Conservation (phyloP, 1,140 invertebrate species). For the Lethocerus indicus region DNA sequence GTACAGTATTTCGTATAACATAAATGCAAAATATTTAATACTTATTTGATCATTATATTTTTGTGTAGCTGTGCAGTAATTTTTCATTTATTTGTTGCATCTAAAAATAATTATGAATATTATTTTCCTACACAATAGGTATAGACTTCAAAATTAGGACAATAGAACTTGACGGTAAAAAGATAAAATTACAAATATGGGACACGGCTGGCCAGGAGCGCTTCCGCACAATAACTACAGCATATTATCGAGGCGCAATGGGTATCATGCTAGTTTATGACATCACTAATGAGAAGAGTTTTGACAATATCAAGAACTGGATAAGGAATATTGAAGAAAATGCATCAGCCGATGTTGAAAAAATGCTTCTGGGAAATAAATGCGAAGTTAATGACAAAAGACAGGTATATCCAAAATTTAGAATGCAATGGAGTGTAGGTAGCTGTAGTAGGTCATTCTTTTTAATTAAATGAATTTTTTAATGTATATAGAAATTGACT, state of each 20-base stretch:
- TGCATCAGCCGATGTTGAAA: constrained; percentile 84
- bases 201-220: constrained; percentile 93
- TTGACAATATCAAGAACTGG: constrained; percentile 99
- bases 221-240: constrained; percentile 95
- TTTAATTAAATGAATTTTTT: too few species aligned
- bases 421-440: too few species aligned
- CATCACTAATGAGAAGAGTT: constrained; percentile 95
- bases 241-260: constrained; percentile 97
- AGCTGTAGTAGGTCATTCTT: too few species aligned
- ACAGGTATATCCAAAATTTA: too few species aligned
- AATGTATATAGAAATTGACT: too few species aligned
- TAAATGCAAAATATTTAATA: too few species aligned
- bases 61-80: too few species aligned
- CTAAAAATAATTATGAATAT: neutral
- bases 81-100: too few species aligned
- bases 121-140: constrained; percentile 44
- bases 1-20: too few species aligned
- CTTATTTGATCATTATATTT: too few species aligned
- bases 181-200: constrained; percentile 98
- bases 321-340: constrained; percentile 96
- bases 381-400: constrained; percentile 81
- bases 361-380: constrained; percentile 91
- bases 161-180: constrained; percentile 93
- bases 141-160: constrained; percentile 99
- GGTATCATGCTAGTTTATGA: constrained; percentile 99